Conservation (phyloP, 2,888 invertebrate genomes). For the Drosophila imparisetae region DNA sequence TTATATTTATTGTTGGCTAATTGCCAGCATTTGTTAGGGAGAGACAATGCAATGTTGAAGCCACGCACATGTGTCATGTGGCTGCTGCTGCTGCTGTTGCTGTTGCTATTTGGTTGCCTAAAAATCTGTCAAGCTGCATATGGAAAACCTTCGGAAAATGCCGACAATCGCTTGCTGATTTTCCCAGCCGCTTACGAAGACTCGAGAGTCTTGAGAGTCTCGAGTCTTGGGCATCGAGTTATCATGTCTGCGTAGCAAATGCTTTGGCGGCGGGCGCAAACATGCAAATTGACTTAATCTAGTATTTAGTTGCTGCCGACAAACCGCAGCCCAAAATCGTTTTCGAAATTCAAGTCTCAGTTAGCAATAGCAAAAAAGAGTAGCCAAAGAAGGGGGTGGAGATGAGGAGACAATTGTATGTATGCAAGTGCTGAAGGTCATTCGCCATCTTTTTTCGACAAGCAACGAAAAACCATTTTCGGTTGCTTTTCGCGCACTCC, state of each 20-base stretch:
- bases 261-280: conserved; percentile 64
- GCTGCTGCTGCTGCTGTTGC: background rate
- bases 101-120: conserved; percentile 14
- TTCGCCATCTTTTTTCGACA: conserved; percentile 15
- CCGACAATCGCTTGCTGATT: conserved; percentile 71
- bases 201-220: conserved; percentile 11
- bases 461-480: conserved; percentile 21
- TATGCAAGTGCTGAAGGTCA: conserved; percentile 69
- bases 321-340: conserved; percentile 48
- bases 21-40: conserved; percentile 55
- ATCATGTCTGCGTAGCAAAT: conserved; percentile 75
- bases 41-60: conserved; percentile 41
- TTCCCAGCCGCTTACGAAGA: conserved; percentile 57
- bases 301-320: conserved; percentile 69
- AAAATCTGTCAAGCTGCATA: conserved; percentile 57
- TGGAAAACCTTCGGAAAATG: conserved; percentile 78
- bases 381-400: conserved; percentile 17
- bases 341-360: conserved; percentile 37
- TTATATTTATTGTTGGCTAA: conserved; percentile 65
- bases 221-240: conserved; percentile 51
- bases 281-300: conserved; percentile 80
- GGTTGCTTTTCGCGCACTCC: conserved; percentile 45
- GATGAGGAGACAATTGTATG: conserved; percentile 70
- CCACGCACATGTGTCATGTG: conserved; percentile 65
- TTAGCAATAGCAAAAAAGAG: conserved; percentile 30